Percentiles rank a stretch among this genome's conserved stretches.
phyloP scores from a whole-genome alignment of 1,140 invertebrate species.

The Papilio polyxenes region DNA sequence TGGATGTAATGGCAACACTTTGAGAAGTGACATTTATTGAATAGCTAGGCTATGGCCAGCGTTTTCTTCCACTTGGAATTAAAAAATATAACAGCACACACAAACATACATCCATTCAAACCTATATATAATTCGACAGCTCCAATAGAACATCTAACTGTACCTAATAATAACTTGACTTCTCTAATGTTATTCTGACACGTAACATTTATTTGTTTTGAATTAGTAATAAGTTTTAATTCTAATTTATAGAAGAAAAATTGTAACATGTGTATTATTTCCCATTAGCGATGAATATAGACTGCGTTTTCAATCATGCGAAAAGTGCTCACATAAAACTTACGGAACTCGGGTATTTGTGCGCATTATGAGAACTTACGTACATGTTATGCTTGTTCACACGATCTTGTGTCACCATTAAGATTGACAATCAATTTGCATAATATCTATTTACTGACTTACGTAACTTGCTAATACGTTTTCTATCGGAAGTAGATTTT shows the following conservation, averaged over 20 bases:
- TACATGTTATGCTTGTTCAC: conserved; percentile 31
- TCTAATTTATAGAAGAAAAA: neutral
- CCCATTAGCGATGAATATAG: neutral
- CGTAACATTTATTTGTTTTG: too few relatives aligned
- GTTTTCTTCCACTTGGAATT: neutral
- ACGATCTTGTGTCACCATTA: conserved; percentile 30
- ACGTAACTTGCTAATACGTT: conserved; percentile 16
- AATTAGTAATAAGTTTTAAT: neutral
- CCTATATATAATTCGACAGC: too few relatives aligned
- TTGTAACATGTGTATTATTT: conserved; percentile 4
- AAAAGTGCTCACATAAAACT: conserved; percentile 1
- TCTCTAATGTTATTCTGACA: too few relatives aligned
- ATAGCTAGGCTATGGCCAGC: neutral
- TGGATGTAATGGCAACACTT: neutral
- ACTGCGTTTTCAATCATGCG: conserved; percentile 16
- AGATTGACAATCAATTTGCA: conserved; percentile 34
- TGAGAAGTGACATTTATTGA: neutral
- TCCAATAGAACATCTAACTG: too few relatives aligned
- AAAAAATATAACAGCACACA: neutral
- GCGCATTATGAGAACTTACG: conserved; percentile 31
- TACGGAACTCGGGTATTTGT: conserved; percentile 11
- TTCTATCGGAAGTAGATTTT: conserved; percentile 32
- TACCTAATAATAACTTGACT: too few relatives aligned
- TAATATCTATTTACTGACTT: conserved; percentile 16
- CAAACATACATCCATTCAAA: too few relatives aligned